A percentile compares a stretch with the other conserved stretches of the same genome.
Conservation (phyloP, 2,797 vertebrate genomes). For the Melanotaenia maccullochi region DNA sequence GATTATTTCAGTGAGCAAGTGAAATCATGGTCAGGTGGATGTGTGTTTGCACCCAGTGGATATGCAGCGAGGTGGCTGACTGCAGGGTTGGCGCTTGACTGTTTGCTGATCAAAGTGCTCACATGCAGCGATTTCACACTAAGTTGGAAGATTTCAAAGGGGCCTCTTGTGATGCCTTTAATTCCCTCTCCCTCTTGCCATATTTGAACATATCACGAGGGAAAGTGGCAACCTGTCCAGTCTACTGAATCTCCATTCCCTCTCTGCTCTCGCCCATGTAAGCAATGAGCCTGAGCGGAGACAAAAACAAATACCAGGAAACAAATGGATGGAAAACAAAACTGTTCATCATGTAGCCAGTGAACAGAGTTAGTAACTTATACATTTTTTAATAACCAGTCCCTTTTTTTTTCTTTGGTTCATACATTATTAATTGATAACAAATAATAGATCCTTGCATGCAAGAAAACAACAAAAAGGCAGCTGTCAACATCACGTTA, state of each 20-base stretch:
- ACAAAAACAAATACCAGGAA: constrained; percentile 57
- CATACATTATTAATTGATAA: constrained; percentile 5
- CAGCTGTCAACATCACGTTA: not conserved
- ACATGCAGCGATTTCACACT: constrained; percentile 68
- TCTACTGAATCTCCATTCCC: constrained; percentile 61
- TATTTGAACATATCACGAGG: constrained; percentile 76
- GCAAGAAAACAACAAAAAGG: not conserved
- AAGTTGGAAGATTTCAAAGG: constrained; percentile 78
- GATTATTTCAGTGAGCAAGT: constrained; percentile 69
- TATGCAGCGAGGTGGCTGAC: constrained; percentile 63
- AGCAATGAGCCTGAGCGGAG: constrained; percentile 45
- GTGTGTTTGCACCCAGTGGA: constrained; percentile 11
- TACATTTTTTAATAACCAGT: constrained; percentile 4
- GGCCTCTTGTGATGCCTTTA: constrained; percentile 62
- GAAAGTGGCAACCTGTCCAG: constrained; percentile 66
- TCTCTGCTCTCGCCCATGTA: constrained; percentile 63
- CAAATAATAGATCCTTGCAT: not conserved
- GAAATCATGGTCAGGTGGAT: constrained; percentile 57
- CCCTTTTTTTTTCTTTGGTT: not conserved
- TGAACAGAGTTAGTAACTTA: constrained; percentile 12
- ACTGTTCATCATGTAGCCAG: constrained; percentile 21
- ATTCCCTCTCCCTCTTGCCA: constrained; percentile 58
- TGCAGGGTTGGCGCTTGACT: constrained; percentile 65
- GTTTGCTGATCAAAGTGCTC: constrained; percentile 80
- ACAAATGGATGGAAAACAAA: constrained; percentile 33